phyloP scores from a whole-genome alignment of 2,113 vertebrate species.

The Saguinus imperator region DNA sequence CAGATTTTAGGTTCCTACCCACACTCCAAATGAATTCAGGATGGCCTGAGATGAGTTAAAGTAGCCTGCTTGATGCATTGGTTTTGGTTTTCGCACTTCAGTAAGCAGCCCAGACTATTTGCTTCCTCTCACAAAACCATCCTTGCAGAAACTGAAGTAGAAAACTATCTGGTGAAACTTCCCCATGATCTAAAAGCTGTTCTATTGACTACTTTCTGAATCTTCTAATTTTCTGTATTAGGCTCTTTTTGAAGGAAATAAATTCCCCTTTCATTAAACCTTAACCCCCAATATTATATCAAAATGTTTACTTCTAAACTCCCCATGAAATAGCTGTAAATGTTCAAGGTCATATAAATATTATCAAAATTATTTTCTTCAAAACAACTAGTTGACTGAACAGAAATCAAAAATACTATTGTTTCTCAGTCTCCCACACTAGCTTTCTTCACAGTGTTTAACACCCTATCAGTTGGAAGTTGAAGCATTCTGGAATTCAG shows the following conservation, averaged over 20 bases:
- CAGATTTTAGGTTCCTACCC: background rate
- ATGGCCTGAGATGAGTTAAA: background rate
- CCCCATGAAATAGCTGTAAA: background rate
- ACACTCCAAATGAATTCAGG: background rate
- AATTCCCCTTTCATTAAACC: background rate
- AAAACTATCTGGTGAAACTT: background rate
- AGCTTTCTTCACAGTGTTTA: background rate
- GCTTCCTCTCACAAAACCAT: background rate
- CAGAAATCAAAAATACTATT: background rate
- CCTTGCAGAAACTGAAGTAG: background rate
- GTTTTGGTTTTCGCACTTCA: background rate
- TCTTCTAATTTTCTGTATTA: background rate
- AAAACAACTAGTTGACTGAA: background rate
- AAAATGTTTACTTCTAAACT: background rate
- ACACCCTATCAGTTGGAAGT: background rate
- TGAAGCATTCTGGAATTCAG: constrained; percentile 15
- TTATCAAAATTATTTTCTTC: background rate
- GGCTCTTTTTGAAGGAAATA: constrained; percentile 4
- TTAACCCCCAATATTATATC: background rate
- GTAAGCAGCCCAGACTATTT: background rate
- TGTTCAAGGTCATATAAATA: background rate
- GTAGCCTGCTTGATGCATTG: background rate
- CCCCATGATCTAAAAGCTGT: background rate
- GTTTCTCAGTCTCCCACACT: background rate
- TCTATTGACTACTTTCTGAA: background rate